phyloP scores from a whole-genome alignment of 1,140 invertebrate species.

The Drosophila punjabiensis region DNA sequence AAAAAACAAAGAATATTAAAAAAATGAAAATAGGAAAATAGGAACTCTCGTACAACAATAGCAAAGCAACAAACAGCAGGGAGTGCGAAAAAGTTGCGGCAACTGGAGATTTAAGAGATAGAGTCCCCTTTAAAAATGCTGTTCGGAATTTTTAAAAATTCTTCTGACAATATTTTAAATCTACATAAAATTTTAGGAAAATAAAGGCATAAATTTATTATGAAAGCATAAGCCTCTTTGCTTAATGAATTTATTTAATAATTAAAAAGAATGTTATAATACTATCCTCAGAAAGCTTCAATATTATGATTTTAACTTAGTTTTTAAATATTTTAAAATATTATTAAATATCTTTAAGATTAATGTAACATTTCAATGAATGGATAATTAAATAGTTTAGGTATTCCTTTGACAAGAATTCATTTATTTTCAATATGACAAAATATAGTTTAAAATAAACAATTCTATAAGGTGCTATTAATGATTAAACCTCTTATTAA shows the following conservation, averaged over 20 bases:
- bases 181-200: background rate
- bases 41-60: conserved; percentile 32
- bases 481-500: too few relatives aligned
- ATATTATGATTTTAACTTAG: background rate
- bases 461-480: too few relatives aligned
- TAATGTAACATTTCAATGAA: too few relatives aligned
- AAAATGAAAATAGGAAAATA: conserved; percentile 22
- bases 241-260: background rate
- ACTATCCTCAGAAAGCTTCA: background rate
- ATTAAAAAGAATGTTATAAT: background rate
- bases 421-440: too few relatives aligned
- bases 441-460: too few relatives aligned
- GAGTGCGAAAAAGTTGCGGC: conserved; percentile 58
- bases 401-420: too few relatives aligned
- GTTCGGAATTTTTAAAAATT: conserved; percentile 28
- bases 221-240: too few relatives aligned
- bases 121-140: conserved; percentile 26
- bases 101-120: conserved; percentile 7
- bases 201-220: accelerated
- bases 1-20: background rate
- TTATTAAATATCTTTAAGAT: too few relatives aligned
- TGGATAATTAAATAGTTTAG: too few relatives aligned
- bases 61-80: conserved; percentile 38
- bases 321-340: background rate
- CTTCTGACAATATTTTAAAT: background rate